phyloP scores from a whole-genome alignment of 2,888 invertebrate species.

The Torymus aiolomorphi region DNA sequence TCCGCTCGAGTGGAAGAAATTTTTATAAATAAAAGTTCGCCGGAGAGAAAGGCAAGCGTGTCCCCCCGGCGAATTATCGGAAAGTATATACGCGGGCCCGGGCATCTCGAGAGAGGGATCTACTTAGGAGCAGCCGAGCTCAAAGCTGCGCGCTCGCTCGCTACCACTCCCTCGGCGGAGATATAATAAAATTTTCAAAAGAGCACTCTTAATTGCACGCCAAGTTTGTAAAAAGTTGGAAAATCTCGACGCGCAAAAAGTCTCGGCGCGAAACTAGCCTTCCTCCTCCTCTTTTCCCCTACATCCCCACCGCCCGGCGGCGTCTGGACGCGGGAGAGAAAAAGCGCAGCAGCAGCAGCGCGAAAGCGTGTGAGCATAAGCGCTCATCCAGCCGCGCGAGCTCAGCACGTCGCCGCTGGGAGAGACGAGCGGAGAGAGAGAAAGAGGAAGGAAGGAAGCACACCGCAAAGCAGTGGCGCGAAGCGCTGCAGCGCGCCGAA shows the following conservation, averaged over 20 bases:
- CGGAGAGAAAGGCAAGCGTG: too few relatives aligned
- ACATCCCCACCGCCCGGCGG: too few relatives aligned
- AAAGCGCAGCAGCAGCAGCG: too few relatives aligned
- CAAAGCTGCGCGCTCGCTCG: not conserved
- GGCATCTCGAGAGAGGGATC: too few relatives aligned
- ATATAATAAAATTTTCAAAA: conserved; percentile 7
- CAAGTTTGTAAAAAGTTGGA: conserved; percentile 12
- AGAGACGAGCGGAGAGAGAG: not conserved
- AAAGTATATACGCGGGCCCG: too few relatives aligned
- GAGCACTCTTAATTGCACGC: conserved; percentile 18
- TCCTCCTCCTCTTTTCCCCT: too few relatives aligned
- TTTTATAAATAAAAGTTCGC: too few relatives aligned
- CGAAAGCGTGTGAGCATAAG: not conserved
- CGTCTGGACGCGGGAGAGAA: too few relatives aligned
- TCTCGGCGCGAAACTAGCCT: not conserved
- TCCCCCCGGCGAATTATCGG: too few relatives aligned
- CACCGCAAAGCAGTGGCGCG: conserved; percentile 18
- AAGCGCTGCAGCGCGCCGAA: conserved; percentile 7
- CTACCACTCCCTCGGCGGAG: not conserved
- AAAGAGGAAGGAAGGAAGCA: not conserved
- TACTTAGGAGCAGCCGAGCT: too few relatives aligned
- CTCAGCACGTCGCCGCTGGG: not conserved
- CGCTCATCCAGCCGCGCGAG: conserved; percentile 1
- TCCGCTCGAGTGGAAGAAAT: too few relatives aligned
- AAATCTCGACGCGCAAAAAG: not conserved